Evolutionary conservation across 2,888 invertebrate genomes (phyloP).

Genomic region (Panorpa germanica): DNA sequence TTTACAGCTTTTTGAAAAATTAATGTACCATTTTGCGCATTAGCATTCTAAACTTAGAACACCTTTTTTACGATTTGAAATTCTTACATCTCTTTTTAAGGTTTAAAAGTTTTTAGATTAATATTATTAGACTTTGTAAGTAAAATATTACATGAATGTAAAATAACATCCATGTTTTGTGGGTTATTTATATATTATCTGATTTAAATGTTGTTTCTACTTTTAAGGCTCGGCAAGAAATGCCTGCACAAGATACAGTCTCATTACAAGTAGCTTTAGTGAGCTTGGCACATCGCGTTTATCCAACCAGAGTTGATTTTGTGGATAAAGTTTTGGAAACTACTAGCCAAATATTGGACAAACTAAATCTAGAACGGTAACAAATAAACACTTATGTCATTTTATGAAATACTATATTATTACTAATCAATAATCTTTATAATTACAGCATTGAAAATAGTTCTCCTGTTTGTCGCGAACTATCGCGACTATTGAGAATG

Average conservation of each 20-base stretch:
- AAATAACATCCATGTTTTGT: too few relatives aligned
- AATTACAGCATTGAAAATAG: background rate
- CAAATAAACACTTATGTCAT: conserved; percentile 13
- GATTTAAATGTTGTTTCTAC: conserved; percentile 11
- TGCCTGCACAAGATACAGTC: conserved; percentile 91
- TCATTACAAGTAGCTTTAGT: conserved; percentile 88
- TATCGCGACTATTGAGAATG: conserved; percentile 82
- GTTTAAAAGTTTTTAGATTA: too few relatives aligned
- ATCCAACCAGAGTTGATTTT: conserved; percentile 84
- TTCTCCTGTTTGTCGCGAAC: conserved; percentile 49
- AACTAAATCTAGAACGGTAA: conserved; percentile 68
- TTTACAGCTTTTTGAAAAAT: too few relatives aligned
- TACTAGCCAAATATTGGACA: conserved; percentile 77
- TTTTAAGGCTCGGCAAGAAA: conserved; percentile 69
- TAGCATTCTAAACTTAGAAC: too few relatives aligned
- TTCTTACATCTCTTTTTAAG: too few relatives aligned
- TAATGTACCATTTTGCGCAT: too few relatives aligned
- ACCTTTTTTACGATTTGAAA: too few relatives aligned
- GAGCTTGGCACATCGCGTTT: conserved; percentile 90
- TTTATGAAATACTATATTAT: background rate
- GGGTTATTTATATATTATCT: conserved; percentile 3
- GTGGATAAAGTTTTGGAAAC: conserved; percentile 88
- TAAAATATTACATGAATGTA: too few relatives aligned
- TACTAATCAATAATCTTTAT: conserved; percentile 1
- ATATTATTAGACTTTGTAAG: too few relatives aligned